Evolutionary conservation across 2,797 vertebrate genomes (phyloP), one percentile per base, ranked within the genome.

Genomic region (Neostethus bicornis): DNA sequence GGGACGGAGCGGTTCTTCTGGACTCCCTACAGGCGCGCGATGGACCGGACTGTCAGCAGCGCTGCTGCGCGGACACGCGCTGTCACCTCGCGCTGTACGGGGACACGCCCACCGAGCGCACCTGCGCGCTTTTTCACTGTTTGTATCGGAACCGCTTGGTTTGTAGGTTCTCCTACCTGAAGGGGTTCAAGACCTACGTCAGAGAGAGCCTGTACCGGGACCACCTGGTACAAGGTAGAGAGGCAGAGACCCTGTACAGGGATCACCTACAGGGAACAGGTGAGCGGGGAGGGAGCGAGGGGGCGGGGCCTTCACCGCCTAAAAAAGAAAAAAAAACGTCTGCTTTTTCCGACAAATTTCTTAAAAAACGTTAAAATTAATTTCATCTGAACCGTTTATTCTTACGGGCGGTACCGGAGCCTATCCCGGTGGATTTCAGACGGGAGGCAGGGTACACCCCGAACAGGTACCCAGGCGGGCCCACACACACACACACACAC

Each of bases 41-140:
- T 2, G 68, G 82, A 29, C 88, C 84, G 25, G 50, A 64, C 5
- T 98, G 96, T 19, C 10, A 91, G 66, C 53, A 58, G 12, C 80
- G 86, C 12, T 98, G 96, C 83, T 96, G 95, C 24, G 26, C 13
- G 42, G 24, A 83, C 0, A 11, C 51, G 0, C 26, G 10, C 2
- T 98, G 96, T 57, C 95, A 95, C 77, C 65, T 97, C 70, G 96
- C 92, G 12, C 85, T 97, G 12, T 75, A 95, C 59, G 91, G 94
- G 73, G 82, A 74, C 58, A 51, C 28, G 45, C 43, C 0, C 19
- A 0, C 1, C 6, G 47, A 32, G 1, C 41, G 42, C 4, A 70
- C 35, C 0, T 98, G 96, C 75, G 92, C 91, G 53, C 91, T 96
- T 50, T 90, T 97, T 66, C 70, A 93, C 83, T 98, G 96, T 81